These are phyloP conservation scores for Turritopsis rubra DNA, from an alignment of 30 jellyfish, hydroid and myxozoan genomes.

Conservation along the genomic window DNA sequence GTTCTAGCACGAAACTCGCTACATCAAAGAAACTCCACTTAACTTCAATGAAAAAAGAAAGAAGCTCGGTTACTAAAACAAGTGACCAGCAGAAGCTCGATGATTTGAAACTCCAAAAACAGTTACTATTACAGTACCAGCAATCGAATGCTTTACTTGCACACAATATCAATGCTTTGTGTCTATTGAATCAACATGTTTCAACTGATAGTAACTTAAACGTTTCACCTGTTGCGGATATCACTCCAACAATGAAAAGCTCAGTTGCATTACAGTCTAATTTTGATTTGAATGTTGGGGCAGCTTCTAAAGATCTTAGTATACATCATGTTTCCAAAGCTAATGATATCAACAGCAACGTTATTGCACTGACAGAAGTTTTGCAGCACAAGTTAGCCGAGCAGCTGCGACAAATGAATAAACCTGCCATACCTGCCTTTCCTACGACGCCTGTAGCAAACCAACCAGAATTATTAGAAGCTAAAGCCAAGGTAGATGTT, in stretches of 20 bases:
- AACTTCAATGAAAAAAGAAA: not conserved
- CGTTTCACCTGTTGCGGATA: not conserved
- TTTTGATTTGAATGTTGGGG: not conserved
- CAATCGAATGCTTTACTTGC: conserved; percentile 34
- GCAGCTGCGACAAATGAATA: not conserved
- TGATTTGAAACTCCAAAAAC: conserved; percentile 23
- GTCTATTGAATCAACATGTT: conserved; percentile 13
- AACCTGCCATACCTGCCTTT: not conserved
- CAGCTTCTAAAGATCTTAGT: too few species aligned
- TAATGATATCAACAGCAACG: not conserved
- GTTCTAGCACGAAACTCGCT: not conserved
- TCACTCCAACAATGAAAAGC: not conserved
- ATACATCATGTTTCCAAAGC: too few species aligned
- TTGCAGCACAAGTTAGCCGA: not conserved
- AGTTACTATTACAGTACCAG: conserved; percentile 27
- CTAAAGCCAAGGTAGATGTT: not conserved
- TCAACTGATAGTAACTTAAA: not conserved
- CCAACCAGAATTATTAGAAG: not conserved
- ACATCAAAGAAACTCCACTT: not conserved
- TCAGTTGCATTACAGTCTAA: too few species aligned
- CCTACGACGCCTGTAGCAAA: not conserved
- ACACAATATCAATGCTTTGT: conserved; percentile 30
- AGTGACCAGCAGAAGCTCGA: not conserved
- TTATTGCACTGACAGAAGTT: not conserved
- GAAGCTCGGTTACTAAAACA: not conserved